phyloP scores from a whole-genome alignment of 2,888 invertebrate genomes.

The Graphium colonna region DNA sequence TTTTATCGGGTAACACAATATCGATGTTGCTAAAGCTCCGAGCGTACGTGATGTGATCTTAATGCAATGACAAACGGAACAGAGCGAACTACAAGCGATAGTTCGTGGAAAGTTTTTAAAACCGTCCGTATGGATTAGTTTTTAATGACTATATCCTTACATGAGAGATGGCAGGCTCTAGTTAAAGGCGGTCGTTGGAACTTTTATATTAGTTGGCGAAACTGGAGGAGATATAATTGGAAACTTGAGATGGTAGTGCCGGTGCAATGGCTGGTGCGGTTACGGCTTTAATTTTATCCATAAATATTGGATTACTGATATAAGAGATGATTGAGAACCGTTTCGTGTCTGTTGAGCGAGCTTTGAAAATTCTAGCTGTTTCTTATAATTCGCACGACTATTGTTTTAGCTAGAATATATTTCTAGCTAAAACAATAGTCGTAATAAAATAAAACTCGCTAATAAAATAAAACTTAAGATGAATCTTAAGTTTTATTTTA shows the following conservation, averaged over 20 bases:
- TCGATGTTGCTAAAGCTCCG: background rate
- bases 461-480: too few species aligned
- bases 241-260: slow-evolving; percentile 57
- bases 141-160: slow-evolving; percentile 38
- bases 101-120: slow-evolving; percentile 16
- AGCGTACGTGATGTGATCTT: background rate
- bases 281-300: slow-evolving; percentile 53
- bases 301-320: slow-evolving; percentile 40
- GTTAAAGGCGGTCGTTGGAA: slow-evolving; percentile 60
- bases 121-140: slow-evolving; percentile 34
- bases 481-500: too few species aligned
- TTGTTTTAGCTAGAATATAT: too few species aligned
- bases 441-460: too few species aligned
- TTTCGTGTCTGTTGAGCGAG: background rate
- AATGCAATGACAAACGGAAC: slow-evolving; percentile 1
- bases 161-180: slow-evolving; percentile 39
- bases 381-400: too few species aligned
- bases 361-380: background rate
- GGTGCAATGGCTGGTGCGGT: slow-evolving; percentile 46
- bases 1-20: background rate
- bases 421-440: too few species aligned
- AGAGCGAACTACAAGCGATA: background rate
- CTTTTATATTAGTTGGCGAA: slow-evolving; percentile 74
- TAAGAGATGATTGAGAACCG: slow-evolving; percentile 8
- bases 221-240: slow-evolving; percentile 73